Evolutionary conservation across 2,113 vertebrate species (phyloP), one percentile per base, ranked within the genome.

Genomic region (Blennius ocellaris): DNA sequence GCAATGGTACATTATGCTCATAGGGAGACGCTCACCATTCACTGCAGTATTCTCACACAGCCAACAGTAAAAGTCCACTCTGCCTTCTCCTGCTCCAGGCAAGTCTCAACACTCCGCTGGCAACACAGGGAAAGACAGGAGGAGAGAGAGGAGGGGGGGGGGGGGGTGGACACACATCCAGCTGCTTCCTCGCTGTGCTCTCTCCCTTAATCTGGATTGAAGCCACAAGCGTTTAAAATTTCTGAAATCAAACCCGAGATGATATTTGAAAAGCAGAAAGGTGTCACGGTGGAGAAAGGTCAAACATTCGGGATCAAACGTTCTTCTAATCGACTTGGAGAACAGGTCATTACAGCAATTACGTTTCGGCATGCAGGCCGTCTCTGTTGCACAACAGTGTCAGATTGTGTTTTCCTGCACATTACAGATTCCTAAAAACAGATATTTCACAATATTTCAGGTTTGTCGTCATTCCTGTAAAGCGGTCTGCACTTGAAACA

Each of bases 31-130:
- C 50, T 58, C 11, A 54, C 0, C 47, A 57, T 51, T 58, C 11
- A 54, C 0, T 53, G 47, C 79, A 51, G 53, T 12, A 0, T 49
- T 51, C 38, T 6, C 45, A 37, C 48, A 48, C 53, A 52, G 57
- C 8, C 58, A 44, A 48, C 7, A 16, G 12, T 43, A 7, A 44
- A 44, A 67, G 69, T 63, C 60, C 69, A 70, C 44, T 51, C 48
- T 11, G 39, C 54, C 21, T 30, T 2, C 21, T 30, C 54, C 53
- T 65, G n/a, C 55, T 10, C 57, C 36, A 50, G 57, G 82, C 83
- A 73, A 71, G 88, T 84, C 65, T 66, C 51, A 81, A 81, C 86
- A 74, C 76, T 49, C 3, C 73, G 43, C 65, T 8, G 0, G 9
- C 12, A 51, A n/a, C 7, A 3, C 7, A 43, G 9, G 30, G 41